Evolutionary conservation across 2,888 invertebrate species (phyloP).

Genomic region (Myathropa florea): DNA sequence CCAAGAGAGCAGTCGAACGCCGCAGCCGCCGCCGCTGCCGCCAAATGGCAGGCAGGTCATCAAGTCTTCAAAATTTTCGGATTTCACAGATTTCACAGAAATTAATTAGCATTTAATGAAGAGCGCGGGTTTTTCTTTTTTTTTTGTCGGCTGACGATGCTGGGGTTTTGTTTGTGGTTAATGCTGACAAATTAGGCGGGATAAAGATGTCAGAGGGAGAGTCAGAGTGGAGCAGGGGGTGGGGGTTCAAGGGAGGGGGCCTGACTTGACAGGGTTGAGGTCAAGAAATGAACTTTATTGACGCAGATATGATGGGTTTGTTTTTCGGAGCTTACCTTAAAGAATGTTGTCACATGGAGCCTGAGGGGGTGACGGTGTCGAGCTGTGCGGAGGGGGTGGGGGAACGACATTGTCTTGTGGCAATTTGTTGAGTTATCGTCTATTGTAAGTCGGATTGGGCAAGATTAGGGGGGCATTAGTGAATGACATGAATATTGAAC

Average conservation of each 20-base stretch:
- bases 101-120: constrained; percentile 35
- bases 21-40: neutral
- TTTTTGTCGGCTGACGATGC: neutral
- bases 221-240: too few species aligned
- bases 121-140: constrained; percentile 11
- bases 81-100: constrained; percentile 52
- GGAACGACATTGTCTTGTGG: neutral
- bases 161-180: neutral
- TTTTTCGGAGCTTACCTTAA: neutral
- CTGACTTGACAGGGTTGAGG: neutral
- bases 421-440: neutral
- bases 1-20: too few species aligned
- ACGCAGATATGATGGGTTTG: neutral
- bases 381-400: too few species aligned
- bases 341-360: neutral
- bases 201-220: neutral
- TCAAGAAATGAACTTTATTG: neutral
- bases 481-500: neutral
- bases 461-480: neutral
- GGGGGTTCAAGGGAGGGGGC: too few species aligned
- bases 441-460: neutral
- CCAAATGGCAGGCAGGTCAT: neutral
- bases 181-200: constrained; percentile 25
- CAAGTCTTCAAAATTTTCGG: constrained; percentile 9
- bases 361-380: too few species aligned